A percentile compares a stretch with the other conserved stretches of the same genome.
phyloP scores from a whole-genome alignment of 2,888 invertebrate genomes.

The Graphium colonna region DNA sequence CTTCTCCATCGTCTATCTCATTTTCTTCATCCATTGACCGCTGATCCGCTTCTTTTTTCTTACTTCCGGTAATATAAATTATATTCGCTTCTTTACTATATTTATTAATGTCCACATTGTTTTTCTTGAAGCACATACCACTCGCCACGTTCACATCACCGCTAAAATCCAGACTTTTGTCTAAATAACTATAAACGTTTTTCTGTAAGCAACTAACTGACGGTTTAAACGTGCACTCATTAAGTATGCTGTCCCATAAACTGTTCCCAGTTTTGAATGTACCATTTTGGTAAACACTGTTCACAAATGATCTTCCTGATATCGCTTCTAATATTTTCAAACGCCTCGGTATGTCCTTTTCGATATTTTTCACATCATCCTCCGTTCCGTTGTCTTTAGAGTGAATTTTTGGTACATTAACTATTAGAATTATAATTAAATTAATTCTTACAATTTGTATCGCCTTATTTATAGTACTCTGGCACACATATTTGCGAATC shows the following conservation, averaged over 20 bases:
- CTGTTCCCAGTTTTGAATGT: slow-evolving; percentile 81
- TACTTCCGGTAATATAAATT: slow-evolving; percentile 64
- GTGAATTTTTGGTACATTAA: slow-evolving; percentile 41
- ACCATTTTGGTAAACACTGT: slow-evolving; percentile 65
- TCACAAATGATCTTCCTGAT: slow-evolving; percentile 55
- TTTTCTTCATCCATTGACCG: slow-evolving; percentile 59
- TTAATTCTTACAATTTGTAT: slow-evolving; percentile 41
- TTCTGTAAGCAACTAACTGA: slow-evolving; percentile 88
- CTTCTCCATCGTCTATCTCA: slow-evolving; percentile 58
- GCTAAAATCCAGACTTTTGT: slow-evolving; percentile 81
- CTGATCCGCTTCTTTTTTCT: slow-evolving; percentile 39
- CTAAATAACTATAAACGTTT: slow-evolving; percentile 86
- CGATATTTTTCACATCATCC: slow-evolving; percentile 34
- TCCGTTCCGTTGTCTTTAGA: slow-evolving; percentile 43
- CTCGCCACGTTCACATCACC: slow-evolving; percentile 84
- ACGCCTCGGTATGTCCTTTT: slow-evolving; percentile 49
- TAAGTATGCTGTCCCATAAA: slow-evolving; percentile 86
- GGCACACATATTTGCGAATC: slow-evolving; percentile 28
- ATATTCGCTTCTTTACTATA: slow-evolving; percentile 76
- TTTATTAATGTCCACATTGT: slow-evolving; percentile 80
- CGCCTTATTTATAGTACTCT: slow-evolving; percentile 25
- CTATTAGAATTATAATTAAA: slow-evolving; percentile 47
- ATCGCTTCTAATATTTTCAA: slow-evolving; percentile 57
- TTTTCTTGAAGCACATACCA: slow-evolving; percentile 82
- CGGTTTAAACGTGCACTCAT: slow-evolving; percentile 83